Evolutionary conservation across 2,113 vertebrate species (phyloP), one percentile per base, ranked within the genome.

Genomic region (Notarius lentiginosus): DNA sequence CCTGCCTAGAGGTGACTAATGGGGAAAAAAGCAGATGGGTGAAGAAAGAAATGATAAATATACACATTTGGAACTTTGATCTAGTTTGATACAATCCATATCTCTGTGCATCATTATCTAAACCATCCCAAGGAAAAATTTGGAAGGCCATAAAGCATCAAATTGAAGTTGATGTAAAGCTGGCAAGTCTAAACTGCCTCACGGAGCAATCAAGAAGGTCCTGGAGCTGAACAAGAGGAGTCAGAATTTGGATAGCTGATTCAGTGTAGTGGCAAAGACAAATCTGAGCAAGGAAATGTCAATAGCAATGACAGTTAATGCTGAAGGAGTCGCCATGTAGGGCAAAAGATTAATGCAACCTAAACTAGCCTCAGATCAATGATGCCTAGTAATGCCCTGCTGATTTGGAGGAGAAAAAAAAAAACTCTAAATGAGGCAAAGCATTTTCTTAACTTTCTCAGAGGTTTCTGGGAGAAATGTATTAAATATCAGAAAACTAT

Each of bases 111-210:
- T 41, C 47, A 5, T 83, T 82, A 65, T 63, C 41, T 73, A 76
- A 76, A 34, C 24, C 41, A 7, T 82, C 79, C 30, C 3, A 10
- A 22, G n/a, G 79, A 70, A n/a, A n/a, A 55, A 76, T 76, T 27
- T 14, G 18, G 41, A 61, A 53, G 12, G 55, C 79, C 72, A 73
- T 17, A 51, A 60, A 15, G 70, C n/a, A 9, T 58, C 18, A 53
- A 77, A 77, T 87, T 66, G 86, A 87, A 87, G 75, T 66, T 65
- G 80, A 87, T 87, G 68, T 47, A 86, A 84, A 63, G 24, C 41
- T 34, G 79, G 18, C 53, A 58, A 76, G n/a, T 77, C 12, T 63
- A 73, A 22, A 22, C 65, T 18, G 41, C 30, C 24, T 20, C 65
- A 22, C 11, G 18, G 27, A 58, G 76, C 85, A 61, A 82, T 87